A percentile compares a stretch with the other conserved stretches of the same genome.
Evolutionary conservation across 2,888 invertebrate genomes (phyloP).

Genomic region (Drosophila koepferae): DNA sequence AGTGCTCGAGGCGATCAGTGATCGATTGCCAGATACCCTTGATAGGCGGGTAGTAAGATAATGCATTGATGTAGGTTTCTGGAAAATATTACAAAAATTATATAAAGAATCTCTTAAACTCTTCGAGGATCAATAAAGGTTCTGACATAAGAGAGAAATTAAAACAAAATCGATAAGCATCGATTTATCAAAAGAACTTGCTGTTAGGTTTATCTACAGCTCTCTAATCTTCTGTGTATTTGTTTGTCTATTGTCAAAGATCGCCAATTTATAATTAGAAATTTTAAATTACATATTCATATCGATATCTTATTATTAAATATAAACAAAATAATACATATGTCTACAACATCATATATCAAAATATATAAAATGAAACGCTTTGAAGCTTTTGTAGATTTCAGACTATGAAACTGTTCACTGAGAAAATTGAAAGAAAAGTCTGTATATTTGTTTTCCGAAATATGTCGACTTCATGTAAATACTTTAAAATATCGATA

Average conservation of each 20-base stretch:
- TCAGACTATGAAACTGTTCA: background rate
- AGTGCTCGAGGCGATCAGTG: background rate
- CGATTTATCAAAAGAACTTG: background rate
- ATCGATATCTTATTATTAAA: background rate
- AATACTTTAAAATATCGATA: background rate
- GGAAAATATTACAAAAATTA: too few relatives aligned
- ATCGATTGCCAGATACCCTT: conserved; percentile 6
- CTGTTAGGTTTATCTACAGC: background rate
- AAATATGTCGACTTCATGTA: background rate
- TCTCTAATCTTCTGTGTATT: background rate
- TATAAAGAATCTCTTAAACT: too few relatives aligned
- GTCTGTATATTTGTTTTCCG: background rate
- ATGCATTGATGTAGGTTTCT: background rate
- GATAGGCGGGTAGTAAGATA: background rate
- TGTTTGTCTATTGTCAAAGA: background rate
- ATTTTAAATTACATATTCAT: background rate
- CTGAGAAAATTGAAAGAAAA: background rate
- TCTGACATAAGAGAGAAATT: too few relatives aligned
- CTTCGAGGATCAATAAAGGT: too few relatives aligned
- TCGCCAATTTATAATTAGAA: background rate
- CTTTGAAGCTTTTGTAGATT: too few relatives aligned
- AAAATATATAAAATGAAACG: too few relatives aligned
- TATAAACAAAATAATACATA: too few relatives aligned
- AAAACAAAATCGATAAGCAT: background rate
- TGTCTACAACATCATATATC: too few relatives aligned